Conservation (phyloP, 2,888 invertebrate genomes). For the Cheilosia scutellata region DNA sequence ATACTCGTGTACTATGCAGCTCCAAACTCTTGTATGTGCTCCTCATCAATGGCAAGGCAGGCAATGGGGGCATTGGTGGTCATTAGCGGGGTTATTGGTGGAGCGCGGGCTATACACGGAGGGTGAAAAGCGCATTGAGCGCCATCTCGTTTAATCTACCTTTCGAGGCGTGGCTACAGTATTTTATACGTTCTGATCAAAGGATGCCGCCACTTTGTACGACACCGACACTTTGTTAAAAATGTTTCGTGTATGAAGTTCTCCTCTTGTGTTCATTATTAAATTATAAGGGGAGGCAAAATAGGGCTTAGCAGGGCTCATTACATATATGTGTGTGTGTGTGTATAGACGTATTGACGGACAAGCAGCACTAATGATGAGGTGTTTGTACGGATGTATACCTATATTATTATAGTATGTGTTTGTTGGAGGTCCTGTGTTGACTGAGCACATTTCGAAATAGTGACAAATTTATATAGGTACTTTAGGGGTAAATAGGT, state of each 20-base stretch:
- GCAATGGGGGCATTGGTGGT: slow-evolving; percentile 55
- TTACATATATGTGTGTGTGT: slow-evolving; percentile 38
- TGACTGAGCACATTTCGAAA: background rate
- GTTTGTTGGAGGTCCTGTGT: background rate
- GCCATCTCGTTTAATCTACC: slow-evolving; percentile 84
- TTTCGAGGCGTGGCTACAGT: slow-evolving; percentile 81
- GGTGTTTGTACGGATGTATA: slow-evolving; percentile 35
- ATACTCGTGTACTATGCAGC: background rate
- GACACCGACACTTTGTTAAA: slow-evolving; percentile 78
- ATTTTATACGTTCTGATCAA: slow-evolving; percentile 84
- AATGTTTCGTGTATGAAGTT: slow-evolving; percentile 60
- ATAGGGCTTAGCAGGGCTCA: slow-evolving; percentile 43
- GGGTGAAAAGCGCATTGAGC: slow-evolving; percentile 80
- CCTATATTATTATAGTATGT: too few species aligned
- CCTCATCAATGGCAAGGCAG: slow-evolving; percentile 62
- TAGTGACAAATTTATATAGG: too few species aligned
- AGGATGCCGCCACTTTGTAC: slow-evolving; percentile 83
- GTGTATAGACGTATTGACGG: slow-evolving; percentile 22
- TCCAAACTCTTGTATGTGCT: slow-evolving; percentile 45
- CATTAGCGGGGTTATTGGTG: slow-evolving; percentile 77
- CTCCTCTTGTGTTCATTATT: slow-evolving; percentile 56
- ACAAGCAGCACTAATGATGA: slow-evolving; percentile 41
- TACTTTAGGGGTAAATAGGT: too few species aligned
- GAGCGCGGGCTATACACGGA: slow-evolving; percentile 77
- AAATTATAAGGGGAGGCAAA: slow-evolving; percentile 67